Evolutionary conservation across 2,113 vertebrate species (phyloP), one percentile per base, ranked within the genome.

Genomic region (Eidolon helvum): DNA sequence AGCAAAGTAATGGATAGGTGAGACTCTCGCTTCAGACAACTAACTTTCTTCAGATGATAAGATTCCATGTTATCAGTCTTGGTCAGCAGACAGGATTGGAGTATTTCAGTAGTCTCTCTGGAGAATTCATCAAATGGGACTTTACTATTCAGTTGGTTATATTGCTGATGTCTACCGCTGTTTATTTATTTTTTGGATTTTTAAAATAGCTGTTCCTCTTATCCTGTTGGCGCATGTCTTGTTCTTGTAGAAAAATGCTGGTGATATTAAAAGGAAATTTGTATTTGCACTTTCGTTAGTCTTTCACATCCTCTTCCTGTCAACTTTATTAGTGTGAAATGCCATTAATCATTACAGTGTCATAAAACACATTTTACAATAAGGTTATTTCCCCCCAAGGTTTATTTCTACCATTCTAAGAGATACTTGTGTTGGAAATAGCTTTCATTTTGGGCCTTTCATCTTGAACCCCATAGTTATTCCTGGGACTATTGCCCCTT

Each of bases 291-390:
- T 97, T 97, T 93, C 2, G 87, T 96, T 97, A 97, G 96, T 93
- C 91, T 97, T 96, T 91, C 85, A 38, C 87, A 95, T 97, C 86
- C 91, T 97, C 96, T 97, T 97, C 97, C 98, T 96, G 97, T 97
- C 98, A 93, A 90, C 75, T 88, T 93, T 96, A 96, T 97, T 96
- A 96, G 96, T 97, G 97, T 98, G 98, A 98, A 98, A 96, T 97
- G 95, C 95, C 93, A 97, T 98, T 97, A 96, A 95, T 98, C 97
- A 98, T 97, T 97, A 94, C 30, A 65, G 84, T 97, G 96, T 97
- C 94, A 96, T 97, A 97, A 97, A 97, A 98, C 93, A 90, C 91
- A 95, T 94, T 97, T 97, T 95, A 96, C 69, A 93, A 93, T 94
- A 96, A 95, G 90, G 77, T 88, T 90, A 68, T 97, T 94, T 71